Evolutionary conservation across 2,888 invertebrate genomes (phyloP), one percentile per base, ranked within the genome.

Genomic region (Mamestra brassicae): DNA sequence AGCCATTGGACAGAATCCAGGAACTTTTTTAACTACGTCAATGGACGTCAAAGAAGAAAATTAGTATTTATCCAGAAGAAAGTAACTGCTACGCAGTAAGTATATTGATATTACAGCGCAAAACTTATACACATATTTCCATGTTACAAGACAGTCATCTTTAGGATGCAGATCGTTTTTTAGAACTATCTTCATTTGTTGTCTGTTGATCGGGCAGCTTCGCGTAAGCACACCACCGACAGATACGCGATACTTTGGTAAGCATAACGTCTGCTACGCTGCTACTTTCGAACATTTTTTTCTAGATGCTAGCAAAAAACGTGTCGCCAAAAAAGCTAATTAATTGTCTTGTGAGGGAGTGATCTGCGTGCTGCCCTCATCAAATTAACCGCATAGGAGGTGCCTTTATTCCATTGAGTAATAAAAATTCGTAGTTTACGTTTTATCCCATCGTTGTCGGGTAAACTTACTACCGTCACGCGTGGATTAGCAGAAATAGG

Each of bases 1-100:
- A 75, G 66, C 50, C 65, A 76, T 87, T 87, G 87, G 87, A 83
- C 62, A 64, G 65, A 71, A 83, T 87, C 87, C 87, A 87, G 83
- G 54, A 38, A 70, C 50, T 45, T 70, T 78, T 81, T 78, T 58
- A 58, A 67, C 17, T 78, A 70, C 85, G 79, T 80, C 81, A 79
- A 70, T 76, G 15, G 58, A 80, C 87, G 78, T 85, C 85, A 79
- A 80, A 62, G 54, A 68, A 38, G 47, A 72, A 74, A 67, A 55
- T 45, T 10, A 11, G 47, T 58, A 55, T n/a, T 17, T 15, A 55
- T 65, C n/a, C 50, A 72, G 45, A 62, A 62, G 52, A 63, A 71
- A 81, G 26, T 62, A 69, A 8, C 4, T 47, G 7, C 17, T 6
- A 42, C 70, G 66, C 62, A 38, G 38, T 38, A 38, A 38, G 38